Evolutionary conservation across 1,140 invertebrate genomes (phyloP).

Genomic region (Melipona quadrifasciata): DNA sequence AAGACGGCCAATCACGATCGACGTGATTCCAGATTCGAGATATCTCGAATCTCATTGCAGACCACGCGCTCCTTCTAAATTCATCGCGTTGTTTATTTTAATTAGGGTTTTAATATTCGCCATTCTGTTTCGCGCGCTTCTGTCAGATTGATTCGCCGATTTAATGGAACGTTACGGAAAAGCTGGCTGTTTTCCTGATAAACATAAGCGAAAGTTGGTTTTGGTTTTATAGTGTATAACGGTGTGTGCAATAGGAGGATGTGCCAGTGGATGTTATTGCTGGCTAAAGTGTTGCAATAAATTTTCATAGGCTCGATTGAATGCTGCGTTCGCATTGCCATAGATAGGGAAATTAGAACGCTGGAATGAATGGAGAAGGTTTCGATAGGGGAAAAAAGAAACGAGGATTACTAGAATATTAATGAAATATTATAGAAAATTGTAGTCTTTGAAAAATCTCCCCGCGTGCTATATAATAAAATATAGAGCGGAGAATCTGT

Average conservation of each 20-base stretch:
- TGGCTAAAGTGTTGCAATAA: background rate
- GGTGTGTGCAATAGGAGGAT: background rate
- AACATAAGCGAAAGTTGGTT: background rate
- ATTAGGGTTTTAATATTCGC: conserved; percentile 2
- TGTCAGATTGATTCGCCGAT: background rate
- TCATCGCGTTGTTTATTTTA: background rate
- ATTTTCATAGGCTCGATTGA: background rate
- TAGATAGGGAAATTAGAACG: too few relatives aligned
- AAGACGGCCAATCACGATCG: too few relatives aligned
- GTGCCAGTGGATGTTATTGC: background rate
- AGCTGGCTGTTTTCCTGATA: background rate
- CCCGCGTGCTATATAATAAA: too few relatives aligned
- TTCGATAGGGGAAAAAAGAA: background rate
- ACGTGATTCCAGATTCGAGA: too few relatives aligned
- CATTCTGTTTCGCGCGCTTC: background rate
- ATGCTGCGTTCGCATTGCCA: background rate
- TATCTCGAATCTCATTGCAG: too few relatives aligned
- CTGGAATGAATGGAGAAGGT: background rate
- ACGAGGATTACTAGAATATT: background rate
- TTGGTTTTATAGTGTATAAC: too few relatives aligned
- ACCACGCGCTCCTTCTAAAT: background rate
- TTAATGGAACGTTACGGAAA: background rate
- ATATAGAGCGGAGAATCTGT: too few relatives aligned
- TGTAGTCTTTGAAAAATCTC: too few relatives aligned
- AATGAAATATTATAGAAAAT: background rate